These are phyloP conservation scores for Crepidodera aurea DNA, from an alignment of 2,888 invertebrate species.

Conservation along the genomic window DNA sequence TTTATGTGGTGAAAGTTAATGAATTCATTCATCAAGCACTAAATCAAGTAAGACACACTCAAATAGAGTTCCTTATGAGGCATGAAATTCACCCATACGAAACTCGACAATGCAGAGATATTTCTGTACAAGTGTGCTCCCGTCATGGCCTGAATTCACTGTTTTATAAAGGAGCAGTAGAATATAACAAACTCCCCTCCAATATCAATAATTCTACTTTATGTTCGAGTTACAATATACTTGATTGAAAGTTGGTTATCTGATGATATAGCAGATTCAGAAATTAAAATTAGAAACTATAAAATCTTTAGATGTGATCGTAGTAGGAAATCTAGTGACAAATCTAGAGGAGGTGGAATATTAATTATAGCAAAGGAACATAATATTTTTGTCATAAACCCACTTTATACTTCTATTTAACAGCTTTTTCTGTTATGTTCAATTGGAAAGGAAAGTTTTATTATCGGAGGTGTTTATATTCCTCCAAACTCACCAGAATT, in stretches of 20 bases:
- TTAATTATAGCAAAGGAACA: neutral
- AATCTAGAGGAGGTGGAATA: neutral
- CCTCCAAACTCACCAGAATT: neutral
- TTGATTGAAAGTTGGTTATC: slow-evolving; percentile 5
- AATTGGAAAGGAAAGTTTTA: neutral
- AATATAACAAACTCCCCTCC: too few relatives aligned
- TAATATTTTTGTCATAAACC: neutral
- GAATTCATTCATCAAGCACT: too few relatives aligned
- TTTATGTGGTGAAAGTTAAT: too few relatives aligned
- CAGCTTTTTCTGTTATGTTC: neutral
- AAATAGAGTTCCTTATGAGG: too few relatives aligned
- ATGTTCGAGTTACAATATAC: neutral
- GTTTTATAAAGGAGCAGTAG: too few relatives aligned
- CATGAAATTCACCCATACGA: too few relatives aligned
- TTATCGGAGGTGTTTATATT: neutral
- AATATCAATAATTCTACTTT: too few relatives aligned
- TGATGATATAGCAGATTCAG: neutral
- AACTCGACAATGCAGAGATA: too few relatives aligned
- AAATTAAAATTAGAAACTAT: neutral
- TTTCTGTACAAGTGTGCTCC: too few relatives aligned
- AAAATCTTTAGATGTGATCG: neutral
- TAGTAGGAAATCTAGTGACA: neutral
- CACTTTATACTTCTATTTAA: neutral
- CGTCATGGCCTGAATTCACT: too few relatives aligned
- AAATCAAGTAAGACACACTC: too few relatives aligned